Evolutionary conservation across 2,888 invertebrate genomes (phyloP).

Genomic region (Fabriciana adippe): DNA sequence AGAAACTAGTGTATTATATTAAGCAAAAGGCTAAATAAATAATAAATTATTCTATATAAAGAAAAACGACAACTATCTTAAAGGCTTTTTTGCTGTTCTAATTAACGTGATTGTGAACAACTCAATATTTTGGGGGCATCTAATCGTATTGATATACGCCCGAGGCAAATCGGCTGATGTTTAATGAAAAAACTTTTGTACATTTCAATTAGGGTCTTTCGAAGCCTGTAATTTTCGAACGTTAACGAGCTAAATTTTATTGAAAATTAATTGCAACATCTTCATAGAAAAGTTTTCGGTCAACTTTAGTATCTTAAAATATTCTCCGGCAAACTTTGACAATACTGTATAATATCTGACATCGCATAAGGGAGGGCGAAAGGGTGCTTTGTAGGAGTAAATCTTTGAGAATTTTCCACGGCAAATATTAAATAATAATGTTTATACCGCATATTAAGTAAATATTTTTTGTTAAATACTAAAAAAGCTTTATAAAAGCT

Average conservation of each 20-base stretch:
- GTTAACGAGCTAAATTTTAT: slow-evolving; percentile 81
- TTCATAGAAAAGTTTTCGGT: slow-evolving; percentile 70
- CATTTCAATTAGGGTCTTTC: slow-evolving; percentile 74
- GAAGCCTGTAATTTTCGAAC: slow-evolving; percentile 73
- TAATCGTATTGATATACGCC: slow-evolving; percentile 30
- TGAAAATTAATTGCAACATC: slow-evolving; percentile 82
- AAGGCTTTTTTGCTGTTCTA: slow-evolving; percentile 1
- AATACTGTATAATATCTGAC: slow-evolving; percentile 59
- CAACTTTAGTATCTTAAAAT: slow-evolving; percentile 72
- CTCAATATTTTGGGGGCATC: slow-evolving; percentile 13
- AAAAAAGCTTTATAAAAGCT: not conserved
- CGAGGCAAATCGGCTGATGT: slow-evolving; percentile 34
- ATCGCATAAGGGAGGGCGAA: slow-evolving; percentile 52
- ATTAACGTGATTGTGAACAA: not conserved
- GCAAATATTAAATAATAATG: slow-evolving; percentile 23
- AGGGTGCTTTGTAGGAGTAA: slow-evolving; percentile 53
- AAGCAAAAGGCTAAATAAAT: no score
- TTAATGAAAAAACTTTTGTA: slow-evolving; percentile 77
- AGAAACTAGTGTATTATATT: no score
- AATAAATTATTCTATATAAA: no score
- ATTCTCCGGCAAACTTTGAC: slow-evolving; percentile 63
- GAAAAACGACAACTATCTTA: not conserved
- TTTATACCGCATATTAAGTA: not conserved
- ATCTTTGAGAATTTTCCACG: slow-evolving; percentile 44
- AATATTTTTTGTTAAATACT: not conserved